These are phyloP conservation scores for Trichopria drosophilae DNA, from an alignment of 2,888 invertebrate species.

Conservation along the genomic window DNA sequence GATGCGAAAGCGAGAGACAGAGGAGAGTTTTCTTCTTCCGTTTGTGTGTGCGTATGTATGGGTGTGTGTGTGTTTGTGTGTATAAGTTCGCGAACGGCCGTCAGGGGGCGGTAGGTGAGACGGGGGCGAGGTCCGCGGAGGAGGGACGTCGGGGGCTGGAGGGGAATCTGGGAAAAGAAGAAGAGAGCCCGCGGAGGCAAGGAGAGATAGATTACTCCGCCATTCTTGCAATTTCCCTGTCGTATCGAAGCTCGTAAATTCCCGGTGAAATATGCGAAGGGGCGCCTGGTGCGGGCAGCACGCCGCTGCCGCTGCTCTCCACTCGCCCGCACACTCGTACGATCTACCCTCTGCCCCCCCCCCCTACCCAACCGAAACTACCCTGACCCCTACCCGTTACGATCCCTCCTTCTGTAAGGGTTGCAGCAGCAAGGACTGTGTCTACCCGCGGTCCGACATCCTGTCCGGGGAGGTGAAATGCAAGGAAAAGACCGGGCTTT, in stretches of 20 bases:
- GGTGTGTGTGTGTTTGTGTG: not conserved
- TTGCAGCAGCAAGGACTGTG: too few relatives aligned
- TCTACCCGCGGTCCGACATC: too few relatives aligned
- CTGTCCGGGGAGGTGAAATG: too few relatives aligned
- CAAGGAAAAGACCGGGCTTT: too few relatives aligned
- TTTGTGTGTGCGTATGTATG: not conserved
- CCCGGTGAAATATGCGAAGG: slow-evolving; percentile 78
- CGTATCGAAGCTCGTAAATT: slow-evolving; percentile 88
- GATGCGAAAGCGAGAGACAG: too few relatives aligned
- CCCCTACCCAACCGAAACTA: too few relatives aligned
- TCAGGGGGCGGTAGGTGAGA: slow-evolving; percentile 23
- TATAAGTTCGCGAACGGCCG: slow-evolving; percentile 10
- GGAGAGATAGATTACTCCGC: slow-evolving; percentile 83
- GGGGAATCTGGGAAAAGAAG: slow-evolving; percentile 47
- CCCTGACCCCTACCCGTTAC: too few relatives aligned
- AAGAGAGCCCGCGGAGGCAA: slow-evolving; percentile 55
- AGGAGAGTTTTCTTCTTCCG: slow-evolving; percentile 5
- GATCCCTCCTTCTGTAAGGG: too few relatives aligned
- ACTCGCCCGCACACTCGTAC: slow-evolving; percentile 46
- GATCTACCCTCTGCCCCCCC: slow-evolving; percentile 41
- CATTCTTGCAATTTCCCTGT: slow-evolving; percentile 93
- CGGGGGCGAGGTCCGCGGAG: slow-evolving; percentile 29
- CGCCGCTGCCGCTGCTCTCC: slow-evolving; percentile 54
- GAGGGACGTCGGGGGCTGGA: slow-evolving; percentile 42
- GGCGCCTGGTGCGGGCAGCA: slow-evolving; percentile 60